A percentile compares a stretch with the other conserved stretches of the same genome.
phyloP scores from a whole-genome alignment of 2,113 vertebrate species.

The Chlorocebus sabaeus region DNA sequence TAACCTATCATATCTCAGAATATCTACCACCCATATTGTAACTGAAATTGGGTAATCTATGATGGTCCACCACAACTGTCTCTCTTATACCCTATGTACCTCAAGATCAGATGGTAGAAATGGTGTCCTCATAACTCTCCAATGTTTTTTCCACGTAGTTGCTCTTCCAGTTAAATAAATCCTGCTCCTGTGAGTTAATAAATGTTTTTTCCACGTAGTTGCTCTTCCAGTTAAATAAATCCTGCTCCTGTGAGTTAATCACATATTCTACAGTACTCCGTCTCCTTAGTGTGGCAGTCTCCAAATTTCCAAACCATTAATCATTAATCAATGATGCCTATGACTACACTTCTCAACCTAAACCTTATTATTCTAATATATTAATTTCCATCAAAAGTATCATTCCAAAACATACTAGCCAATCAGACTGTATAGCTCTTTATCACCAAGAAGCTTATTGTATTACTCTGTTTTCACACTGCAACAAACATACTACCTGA shows the following conservation, averaged over 20 bases:
- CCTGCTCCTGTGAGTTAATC: neutral
- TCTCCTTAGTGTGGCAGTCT: neutral
- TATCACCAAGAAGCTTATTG: neutral
- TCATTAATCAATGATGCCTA: neutral
- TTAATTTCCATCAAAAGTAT: neutral
- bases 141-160: accelerated
- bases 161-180: neutral
- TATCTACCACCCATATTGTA: neutral
- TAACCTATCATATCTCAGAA: neutral
- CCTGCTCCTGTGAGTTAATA: neutral
- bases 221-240: neutral
- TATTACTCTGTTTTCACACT: no score
- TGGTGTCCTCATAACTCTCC: neutral
- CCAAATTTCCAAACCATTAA: neutral
- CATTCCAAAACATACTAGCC: neutral
- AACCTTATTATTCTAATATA: neutral
- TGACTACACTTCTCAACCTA: neutral
- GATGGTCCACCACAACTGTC: neutral
- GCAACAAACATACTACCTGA: no score
- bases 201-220: accelerated
- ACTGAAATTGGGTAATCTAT: neutral
- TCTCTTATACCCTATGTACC: neutral
- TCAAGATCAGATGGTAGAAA: neutral
- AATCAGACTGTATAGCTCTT: neutral
- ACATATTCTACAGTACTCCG: neutral